Evolutionary conservation across 2,888 invertebrate genomes (phyloP), one percentile per base, ranked within the genome.

Genomic region (Harpagoxenus sublaevis): DNA sequence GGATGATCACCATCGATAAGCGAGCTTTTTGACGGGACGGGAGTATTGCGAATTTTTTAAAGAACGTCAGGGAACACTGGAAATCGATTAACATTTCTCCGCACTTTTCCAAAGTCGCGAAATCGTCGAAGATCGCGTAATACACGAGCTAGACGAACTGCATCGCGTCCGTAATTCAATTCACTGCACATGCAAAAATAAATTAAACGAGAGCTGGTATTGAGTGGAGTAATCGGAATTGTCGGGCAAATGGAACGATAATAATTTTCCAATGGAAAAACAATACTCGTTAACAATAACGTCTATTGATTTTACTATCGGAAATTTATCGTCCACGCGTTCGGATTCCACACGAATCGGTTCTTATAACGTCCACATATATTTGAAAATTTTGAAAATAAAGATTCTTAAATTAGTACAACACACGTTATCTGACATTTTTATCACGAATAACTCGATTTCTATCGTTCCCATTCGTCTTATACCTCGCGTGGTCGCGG

Each of bases 1-100:
- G 75, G 57, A 63, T 12, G 55, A 66, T 65, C 45, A 35, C n/a
- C 12, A 42, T n/a, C 65, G 83, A 53, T 45, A 65, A 55, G 42
- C 6, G 3, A 42, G 48, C 15, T 51, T 35, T 70, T 53, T 9
- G 48, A 35, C 65, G 39, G 31, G 57, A 79, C 23, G 2, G n/a
- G 0, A 18, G 6, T 39, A n/a, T 39, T n/a, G 35, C 6, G 10
- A 42, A 23, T 48, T 48, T 65, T 68, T 62, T 31, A 3, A 12
- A n/a, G 0, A 39, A 78, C 6, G 12, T 18, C 6, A 12, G 8
- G 15, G 5, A 12, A 35, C 9, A n/a, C 5, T 1, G 18, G 18
- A 66, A 35, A 60, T 53, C 18, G 8, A 66, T 53, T n/a, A 53
- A 65, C 55, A 18, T 48, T 23, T 65, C 23, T 39, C 10, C 2